A percentile compares a stretch with the other conserved stretches of the same genome.
Conservation (phyloP, 2,888 invertebrate genomes). For the Notodonta dromedarius region DNA sequence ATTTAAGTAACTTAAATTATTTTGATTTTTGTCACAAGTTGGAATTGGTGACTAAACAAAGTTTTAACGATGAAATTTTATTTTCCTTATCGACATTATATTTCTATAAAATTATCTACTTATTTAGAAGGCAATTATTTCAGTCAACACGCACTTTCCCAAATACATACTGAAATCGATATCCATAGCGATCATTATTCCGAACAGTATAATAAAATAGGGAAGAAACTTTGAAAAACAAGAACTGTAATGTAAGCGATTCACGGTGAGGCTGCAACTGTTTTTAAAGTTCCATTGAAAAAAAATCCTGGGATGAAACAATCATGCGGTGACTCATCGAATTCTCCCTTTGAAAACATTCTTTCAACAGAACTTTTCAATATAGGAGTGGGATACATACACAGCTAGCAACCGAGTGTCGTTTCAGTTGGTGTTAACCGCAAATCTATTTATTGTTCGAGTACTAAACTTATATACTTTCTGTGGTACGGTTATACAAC, state of each 20-base stretch:
- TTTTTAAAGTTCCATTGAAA: slow-evolving; percentile 47
- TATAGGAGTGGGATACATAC: slow-evolving; percentile 20
- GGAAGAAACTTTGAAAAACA: slow-evolving; percentile 49
- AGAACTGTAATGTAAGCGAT: slow-evolving; percentile 55
- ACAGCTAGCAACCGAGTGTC: slow-evolving; percentile 18
- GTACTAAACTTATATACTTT: too few relatives aligned
- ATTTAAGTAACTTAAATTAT: too few relatives aligned
- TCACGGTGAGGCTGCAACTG: slow-evolving; percentile 58
- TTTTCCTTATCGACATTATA: slow-evolving; percentile 5
- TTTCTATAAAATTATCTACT: slow-evolving; percentile 4
- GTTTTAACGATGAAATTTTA: not conserved
- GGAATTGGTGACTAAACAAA: too few relatives aligned
- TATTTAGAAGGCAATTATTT: not conserved
- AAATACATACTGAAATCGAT: slow-evolving; percentile 47
- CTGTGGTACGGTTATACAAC: slow-evolving; percentile 6
- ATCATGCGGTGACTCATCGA: slow-evolving; percentile 44
- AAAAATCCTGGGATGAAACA: slow-evolving; percentile 53
- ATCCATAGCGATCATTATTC: slow-evolving; percentile 49
- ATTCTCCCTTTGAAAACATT: slow-evolving; percentile 34
- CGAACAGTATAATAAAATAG: slow-evolving; percentile 50
- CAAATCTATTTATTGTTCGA: slow-evolving; percentile 18
- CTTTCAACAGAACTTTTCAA: slow-evolving; percentile 32
- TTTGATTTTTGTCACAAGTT: too few relatives aligned
- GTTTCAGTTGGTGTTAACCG: slow-evolving; percentile 22
- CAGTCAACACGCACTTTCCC: not conserved